Evolutionary conservation across 2,888 invertebrate species (phyloP).

Genomic region (Xestoiulus laeticollis): DNA sequence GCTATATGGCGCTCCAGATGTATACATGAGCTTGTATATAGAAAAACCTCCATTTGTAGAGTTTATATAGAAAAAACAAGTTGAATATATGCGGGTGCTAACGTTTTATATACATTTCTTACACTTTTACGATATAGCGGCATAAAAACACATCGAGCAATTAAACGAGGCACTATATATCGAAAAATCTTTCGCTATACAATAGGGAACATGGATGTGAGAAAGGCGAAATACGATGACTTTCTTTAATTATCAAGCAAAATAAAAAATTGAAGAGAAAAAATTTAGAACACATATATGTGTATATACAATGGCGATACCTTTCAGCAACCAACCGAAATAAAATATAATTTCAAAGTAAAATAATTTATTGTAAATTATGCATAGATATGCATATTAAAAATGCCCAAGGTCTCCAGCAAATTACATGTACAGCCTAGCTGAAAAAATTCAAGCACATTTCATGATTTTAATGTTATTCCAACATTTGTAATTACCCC

Average conservation of each 20-base stretch:
- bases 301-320: background rate
- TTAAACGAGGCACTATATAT: background rate
- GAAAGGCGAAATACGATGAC: background rate
- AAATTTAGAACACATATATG: background rate
- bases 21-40: background rate
- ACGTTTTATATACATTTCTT: constrained; percentile 11
- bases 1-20: constrained; percentile 5
- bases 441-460: too few relatives aligned
- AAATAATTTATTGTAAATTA: too few relatives aligned
- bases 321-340: background rate
- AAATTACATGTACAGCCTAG: too few relatives aligned
- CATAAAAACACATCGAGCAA: constrained; percentile 22
- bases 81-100: constrained; percentile 3
- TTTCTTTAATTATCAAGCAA: constrained; percentile 3
- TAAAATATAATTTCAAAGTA: background rate
- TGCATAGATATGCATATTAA: too few relatives aligned
- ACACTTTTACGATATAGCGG: background rate
- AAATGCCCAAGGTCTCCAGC: too few relatives aligned
- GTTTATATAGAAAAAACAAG: background rate
- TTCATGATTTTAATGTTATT: too few relatives aligned
- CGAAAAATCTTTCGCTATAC: background rate
- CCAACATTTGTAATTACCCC: too few relatives aligned
- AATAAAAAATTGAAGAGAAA: background rate
- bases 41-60: background rate
- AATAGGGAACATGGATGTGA: background rate